Conservation (phyloP, 2,888 invertebrate genomes). For the Agrotis ipsilon region DNA sequence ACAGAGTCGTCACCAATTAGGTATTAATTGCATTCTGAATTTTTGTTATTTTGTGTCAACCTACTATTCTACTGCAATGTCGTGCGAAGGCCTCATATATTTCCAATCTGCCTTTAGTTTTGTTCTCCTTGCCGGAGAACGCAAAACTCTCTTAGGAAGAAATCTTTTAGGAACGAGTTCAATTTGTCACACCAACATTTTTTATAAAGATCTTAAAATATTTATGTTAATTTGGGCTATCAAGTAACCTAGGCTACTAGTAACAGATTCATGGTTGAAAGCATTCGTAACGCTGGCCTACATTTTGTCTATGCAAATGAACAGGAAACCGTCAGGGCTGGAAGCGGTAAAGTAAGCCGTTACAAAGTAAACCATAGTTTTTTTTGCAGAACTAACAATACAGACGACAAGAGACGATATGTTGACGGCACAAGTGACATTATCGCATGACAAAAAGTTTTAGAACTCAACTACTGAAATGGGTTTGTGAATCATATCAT, state of each 20-base stretch:
- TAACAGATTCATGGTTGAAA: slow-evolving; percentile 62
- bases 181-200: no score
- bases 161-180: no score
- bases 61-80: no score
- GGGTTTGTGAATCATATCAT: neutral
- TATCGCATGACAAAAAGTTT: slow-evolving; percentile 28
- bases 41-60: no score
- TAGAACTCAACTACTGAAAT: neutral
- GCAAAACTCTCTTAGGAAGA: no score
- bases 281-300: slow-evolving; percentile 73
- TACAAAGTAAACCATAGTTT: slow-evolving; percentile 63
- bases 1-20: no score
- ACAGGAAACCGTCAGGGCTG: slow-evolving; percentile 74
- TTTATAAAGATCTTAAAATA: no score
- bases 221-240: slow-evolving; percentile 26
- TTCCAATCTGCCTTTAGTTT: no score
- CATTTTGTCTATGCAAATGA: slow-evolving; percentile 76
- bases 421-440: slow-evolving; percentile 38
- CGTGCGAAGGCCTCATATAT: no score
- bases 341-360: slow-evolving; percentile 66
- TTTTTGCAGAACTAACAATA: slow-evolving; percentile 55
- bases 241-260: slow-evolving; percentile 45
- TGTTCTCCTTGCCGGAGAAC: no score
- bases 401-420: slow-evolving; percentile 35
- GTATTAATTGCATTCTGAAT: neutral